Base-by-base conservation (phyloP, 2,797 vertebrate species). In the Bufotes viridis region DNA sequence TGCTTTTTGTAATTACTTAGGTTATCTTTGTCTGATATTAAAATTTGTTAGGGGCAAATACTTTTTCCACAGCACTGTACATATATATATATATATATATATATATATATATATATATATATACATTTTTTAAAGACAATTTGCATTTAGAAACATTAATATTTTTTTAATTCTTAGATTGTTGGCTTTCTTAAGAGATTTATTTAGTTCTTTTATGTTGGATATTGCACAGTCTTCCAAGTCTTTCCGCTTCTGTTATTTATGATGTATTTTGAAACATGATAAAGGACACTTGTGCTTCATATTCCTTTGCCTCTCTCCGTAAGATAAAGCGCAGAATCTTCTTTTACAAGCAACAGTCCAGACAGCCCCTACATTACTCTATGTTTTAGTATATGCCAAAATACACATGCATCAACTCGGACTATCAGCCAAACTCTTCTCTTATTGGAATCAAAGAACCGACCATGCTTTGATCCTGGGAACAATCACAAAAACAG, bases 261-360 rank as follows among this genome's bases (percentile, higher is more conserved):
- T 75, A 84, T 84, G 57, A 75, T 84, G 70, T 75, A 84, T 76
- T 85, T 85, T 61, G n/a, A 63, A 84, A 84, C 69, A n/a, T 84
- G 69, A 74, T 84, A 75, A 29, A 78, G n/a, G 78, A 63, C 58
- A 65, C n/a, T 51, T 82, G 63, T 24, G 67, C 57, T 17, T 42
- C 49, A 55, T 82, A 22, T 70, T 70, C 49, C 51, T 82, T 72
- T 58, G 55, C 82, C 53, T 58, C 67, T 70, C 69, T n/a, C 20
- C 42, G 42, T 57, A 76, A 69, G 57, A 76, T 55, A 76, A 78
- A 69, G 42, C 17, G 80, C 65, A 61, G 85, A 26, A 65, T 85
- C 55, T 76, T 84, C 29, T 76, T 84, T 81, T 85, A 80, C 60
- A 76, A 81, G 34, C 42, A 65, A 13, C 24, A 55, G 34, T 57